Evolutionary conservation across 2,888 invertebrate species (phyloP).

Genomic region (Cacoxenus indagator): DNA sequence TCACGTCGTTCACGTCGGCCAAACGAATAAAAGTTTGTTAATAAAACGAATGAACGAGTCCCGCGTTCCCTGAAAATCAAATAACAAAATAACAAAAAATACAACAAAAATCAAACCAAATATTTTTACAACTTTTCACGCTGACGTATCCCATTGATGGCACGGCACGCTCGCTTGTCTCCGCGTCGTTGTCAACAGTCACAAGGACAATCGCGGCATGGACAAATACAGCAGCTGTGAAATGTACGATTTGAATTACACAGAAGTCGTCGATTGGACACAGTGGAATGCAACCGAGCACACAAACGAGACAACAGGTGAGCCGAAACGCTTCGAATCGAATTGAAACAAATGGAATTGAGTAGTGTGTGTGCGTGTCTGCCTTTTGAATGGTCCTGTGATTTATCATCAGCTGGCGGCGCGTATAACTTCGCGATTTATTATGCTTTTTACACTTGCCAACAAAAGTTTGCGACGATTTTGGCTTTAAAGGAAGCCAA

Average conservation of each 20-base stretch:
- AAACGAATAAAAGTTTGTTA: background rate
- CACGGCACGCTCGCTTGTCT: background rate
- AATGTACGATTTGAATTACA: constrained; percentile 71
- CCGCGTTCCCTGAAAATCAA: background rate
- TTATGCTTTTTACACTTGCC: too few relatives aligned
- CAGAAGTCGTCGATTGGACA: constrained; percentile 56
- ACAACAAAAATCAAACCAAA: background rate
- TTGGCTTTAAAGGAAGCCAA: too few relatives aligned
- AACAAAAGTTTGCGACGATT: too few relatives aligned
- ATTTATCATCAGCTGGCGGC: constrained; percentile 12
- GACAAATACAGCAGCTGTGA: constrained; percentile 70
- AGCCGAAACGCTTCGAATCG: too few relatives aligned
- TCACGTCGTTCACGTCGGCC: background rate
- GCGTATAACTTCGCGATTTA: too few relatives aligned
- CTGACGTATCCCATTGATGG: background rate
- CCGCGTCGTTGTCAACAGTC: constrained; percentile 43
- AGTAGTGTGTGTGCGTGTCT: background rate
- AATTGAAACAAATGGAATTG: background rate
- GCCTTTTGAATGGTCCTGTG: background rate
- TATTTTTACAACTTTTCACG: constrained; percentile 4
- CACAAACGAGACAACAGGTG: constrained; percentile 58
- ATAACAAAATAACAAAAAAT: background rate
- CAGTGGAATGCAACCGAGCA: constrained; percentile 50
- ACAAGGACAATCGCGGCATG: constrained; percentile 67
- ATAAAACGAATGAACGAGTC: background rate